These are phyloP conservation scores for Telenomus remus DNA, from an alignment of 1,140 invertebrate species.

Conservation along the genomic window DNA sequence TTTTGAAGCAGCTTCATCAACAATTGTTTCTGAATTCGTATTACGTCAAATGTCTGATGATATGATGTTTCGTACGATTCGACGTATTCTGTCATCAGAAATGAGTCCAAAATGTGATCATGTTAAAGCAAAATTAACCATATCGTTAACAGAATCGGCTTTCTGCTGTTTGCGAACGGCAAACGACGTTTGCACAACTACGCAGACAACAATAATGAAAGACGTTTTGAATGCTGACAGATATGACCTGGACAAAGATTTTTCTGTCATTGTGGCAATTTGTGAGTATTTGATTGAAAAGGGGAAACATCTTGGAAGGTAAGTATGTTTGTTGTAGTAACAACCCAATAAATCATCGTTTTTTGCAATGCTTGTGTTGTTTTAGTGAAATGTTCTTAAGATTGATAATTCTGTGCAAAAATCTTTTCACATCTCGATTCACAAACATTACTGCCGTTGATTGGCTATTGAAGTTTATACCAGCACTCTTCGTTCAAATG, in stretches of 20 bases:
- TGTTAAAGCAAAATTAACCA: neutral
- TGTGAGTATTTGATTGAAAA: conserved; percentile 8
- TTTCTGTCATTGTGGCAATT: conserved; percentile 4
- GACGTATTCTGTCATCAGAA: conserved; percentile 6
- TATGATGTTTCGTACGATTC: conserved; percentile 27
- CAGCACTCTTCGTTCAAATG: conserved; percentile 2
- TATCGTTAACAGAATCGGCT: conserved; percentile 14
- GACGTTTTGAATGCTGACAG: conserved; percentile 13
- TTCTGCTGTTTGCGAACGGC: conserved; percentile 30
- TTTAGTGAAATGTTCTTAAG: conserved; percentile 26
- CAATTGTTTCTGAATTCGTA: conserved; percentile 22
- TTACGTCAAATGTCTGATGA: conserved; percentile 10
- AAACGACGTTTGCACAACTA: neutral
- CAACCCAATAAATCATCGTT: too few species aligned
- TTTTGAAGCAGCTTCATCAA: conserved; percentile 30
- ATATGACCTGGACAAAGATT: conserved; percentile 31
- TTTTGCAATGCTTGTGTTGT: neutral
- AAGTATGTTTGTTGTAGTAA: conserved; percentile 6
- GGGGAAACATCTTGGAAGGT: conserved; percentile 18
- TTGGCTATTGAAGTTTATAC: conserved; percentile 30
- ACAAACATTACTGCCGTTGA: conserved; percentile 4
- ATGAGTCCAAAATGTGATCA: conserved; percentile 11
- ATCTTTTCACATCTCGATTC: conserved; percentile 14
- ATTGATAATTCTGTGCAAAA: conserved; percentile 12
- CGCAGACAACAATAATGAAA: conserved; percentile 5